Conservation (phyloP, 23 tunicate species). For the Aplidium turbinatum region DNA sequence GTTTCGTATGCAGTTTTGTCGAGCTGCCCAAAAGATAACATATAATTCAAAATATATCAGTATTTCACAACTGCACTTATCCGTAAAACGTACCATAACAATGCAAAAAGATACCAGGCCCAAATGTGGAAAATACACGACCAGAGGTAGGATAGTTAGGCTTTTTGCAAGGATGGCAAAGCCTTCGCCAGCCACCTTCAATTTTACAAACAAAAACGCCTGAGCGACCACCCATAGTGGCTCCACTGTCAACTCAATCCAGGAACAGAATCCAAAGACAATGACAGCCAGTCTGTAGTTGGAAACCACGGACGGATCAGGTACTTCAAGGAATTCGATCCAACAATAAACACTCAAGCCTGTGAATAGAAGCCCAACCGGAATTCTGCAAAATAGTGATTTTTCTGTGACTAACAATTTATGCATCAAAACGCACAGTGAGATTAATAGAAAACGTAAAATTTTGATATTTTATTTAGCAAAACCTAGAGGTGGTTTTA, state of each 20-base stretch:
- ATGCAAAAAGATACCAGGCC: constrained; percentile 67
- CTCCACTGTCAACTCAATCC: constrained; percentile 64
- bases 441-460: too few relatives aligned
- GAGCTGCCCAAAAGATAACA: too few relatives aligned
- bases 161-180: constrained; percentile 73
- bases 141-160: constrained; percentile 44
- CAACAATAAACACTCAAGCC: constrained; percentile 37
- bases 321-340: constrained; percentile 52
- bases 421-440: too few relatives aligned
- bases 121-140: constrained; percentile 62
- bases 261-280: constrained; percentile 67
- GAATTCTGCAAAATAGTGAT: constrained; percentile 59
- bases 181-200: constrained; percentile 78
- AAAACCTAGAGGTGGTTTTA: too few relatives aligned
- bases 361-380: constrained; percentile 67
- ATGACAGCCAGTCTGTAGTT: constrained; percentile 50
- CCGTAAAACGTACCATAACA: constrained; percentile 52
- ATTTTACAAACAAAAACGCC: constrained; percentile 68
- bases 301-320: constrained; percentile 49
- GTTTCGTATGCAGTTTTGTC: too few relatives aligned
- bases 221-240: constrained; percentile 81
- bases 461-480: too few relatives aligned
- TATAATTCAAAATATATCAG: too few relatives aligned
- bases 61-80: too few relatives aligned
- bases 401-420: too few relatives aligned